Base-by-base conservation (phyloP, 2,888 invertebrate species). In the Hyposoter dolosus region DNA sequence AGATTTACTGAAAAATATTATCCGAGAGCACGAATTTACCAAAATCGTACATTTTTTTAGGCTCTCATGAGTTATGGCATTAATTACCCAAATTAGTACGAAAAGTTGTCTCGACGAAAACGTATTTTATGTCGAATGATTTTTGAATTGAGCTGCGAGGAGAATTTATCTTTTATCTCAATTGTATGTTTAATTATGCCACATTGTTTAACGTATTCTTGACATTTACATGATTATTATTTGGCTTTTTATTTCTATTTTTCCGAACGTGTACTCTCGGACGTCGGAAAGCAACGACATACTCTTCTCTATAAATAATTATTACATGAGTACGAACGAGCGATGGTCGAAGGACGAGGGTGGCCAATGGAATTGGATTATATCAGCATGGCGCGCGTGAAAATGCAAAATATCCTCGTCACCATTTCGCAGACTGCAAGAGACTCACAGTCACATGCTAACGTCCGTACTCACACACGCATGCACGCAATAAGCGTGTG, bases 351-450 rank as follows among this genome's bases (percentile, higher is more conserved):
- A 76, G 50, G 79, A 76, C 82, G 75, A 50, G 74, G 71, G 66
- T 47, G 80, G 71, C 79, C 78, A 75, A 69, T 75, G 82, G 78
- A 84, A 86, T 84, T 84, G 82, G 82, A 86, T 86, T 86, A 84
- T 78, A 80, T 72, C 72, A 71, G 19, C 78, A 47, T 60, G 68
- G 68, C 75, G 81, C 66, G 78, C 81, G 86, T 78, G 86, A 83
- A 86, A 86, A 84, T 82, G 78, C 82, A 78, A 82, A 81, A 86
- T 83, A 76, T 83, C 60, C 15, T 75, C 77, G 77, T 83, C 83
- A 78, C 83, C 60, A 47, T 75, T 82, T 75, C 76, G 75, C 83
- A 69, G 56, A 77, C 85, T 83, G 74, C 45, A 40, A 79, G 66
- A 82, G 80, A 79, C 68, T 82, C 84, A 69, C n/a, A 56, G 74